Evolutionary conservation across 2,888 invertebrate species (phyloP).

Genomic region (Oscheius sp.): DNA sequence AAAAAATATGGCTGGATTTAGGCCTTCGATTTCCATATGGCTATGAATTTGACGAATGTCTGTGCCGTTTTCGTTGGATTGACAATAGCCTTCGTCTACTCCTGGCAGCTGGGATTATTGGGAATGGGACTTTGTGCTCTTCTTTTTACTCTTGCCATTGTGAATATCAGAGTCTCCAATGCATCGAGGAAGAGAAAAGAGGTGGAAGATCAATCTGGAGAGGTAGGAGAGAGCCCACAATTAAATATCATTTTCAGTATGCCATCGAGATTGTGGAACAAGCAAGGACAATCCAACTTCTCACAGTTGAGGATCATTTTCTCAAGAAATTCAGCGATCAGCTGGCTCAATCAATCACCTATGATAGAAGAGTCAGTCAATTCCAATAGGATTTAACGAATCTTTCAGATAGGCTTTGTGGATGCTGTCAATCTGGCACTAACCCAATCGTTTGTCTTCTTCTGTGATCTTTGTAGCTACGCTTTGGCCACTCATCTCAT

Average conservation of each 20-base stretch:
- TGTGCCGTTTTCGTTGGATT: constrained; percentile 33
- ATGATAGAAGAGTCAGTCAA: constrained; percentile 33
- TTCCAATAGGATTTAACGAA: neutral
- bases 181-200: constrained; percentile 38
- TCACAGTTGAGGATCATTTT: constrained; percentile 70
- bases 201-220: constrained; percentile 36
- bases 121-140: constrained; percentile 36
- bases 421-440: constrained; percentile 41
- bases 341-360: constrained; percentile 30
- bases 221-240: neutral
- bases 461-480: constrained; percentile 44
- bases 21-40: constrained; percentile 22
- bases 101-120: constrained; percentile 43
- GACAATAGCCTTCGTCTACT: constrained; percentile 40
- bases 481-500: constrained; percentile 42
- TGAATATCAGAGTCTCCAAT: constrained; percentile 35
- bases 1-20: too few species aligned
- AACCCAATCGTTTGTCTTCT: constrained; percentile 46
- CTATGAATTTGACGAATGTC: neutral
- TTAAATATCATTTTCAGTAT: constrained; percentile 46
- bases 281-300: constrained; percentile 71
- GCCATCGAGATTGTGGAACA: constrained; percentile 72
- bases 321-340: constrained; percentile 61
- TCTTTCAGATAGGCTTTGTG: constrained; percentile 38
- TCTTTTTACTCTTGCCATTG: constrained; percentile 35